Evolutionary conservation across 2,888 invertebrate genomes (phyloP).

Genomic region (Cataglyphis rosenhaueri): DNA sequence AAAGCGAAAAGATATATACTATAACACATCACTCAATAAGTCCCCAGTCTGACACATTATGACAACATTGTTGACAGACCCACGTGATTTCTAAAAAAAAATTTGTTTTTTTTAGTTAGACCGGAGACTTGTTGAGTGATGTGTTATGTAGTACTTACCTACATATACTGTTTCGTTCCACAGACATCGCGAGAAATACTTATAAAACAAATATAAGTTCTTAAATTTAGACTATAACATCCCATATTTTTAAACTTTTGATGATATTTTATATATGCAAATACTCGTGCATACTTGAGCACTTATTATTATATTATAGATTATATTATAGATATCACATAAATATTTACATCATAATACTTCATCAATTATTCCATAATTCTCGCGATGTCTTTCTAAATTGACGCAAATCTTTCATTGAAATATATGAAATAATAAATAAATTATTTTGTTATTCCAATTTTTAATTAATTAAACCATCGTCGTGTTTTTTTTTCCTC

Average conservation of each 20-base stretch:
- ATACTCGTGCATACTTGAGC: not conserved
- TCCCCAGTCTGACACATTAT: too few species aligned
- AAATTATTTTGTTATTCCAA: slow-evolving; percentile 70
- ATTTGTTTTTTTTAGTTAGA: too few species aligned
- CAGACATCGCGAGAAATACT: slow-evolving; percentile 25
- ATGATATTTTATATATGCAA: slow-evolving; percentile 42
- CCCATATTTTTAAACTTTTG: slow-evolving; percentile 2
- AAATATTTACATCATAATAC: slow-evolving; percentile 52
- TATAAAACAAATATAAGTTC: slow-evolving; percentile 6
- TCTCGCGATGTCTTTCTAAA: slow-evolving; percentile 45
- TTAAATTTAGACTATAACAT: slow-evolving; percentile 2
- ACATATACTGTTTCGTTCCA: slow-evolving; percentile 9
- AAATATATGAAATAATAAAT: slow-evolving; percentile 74
- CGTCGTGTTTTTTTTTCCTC: slow-evolving; percentile 69
- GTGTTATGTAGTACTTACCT: not conserved
- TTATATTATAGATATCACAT: not conserved
- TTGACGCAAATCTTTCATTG: slow-evolving; percentile 57
- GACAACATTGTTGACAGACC: too few species aligned
- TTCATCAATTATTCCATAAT: slow-evolving; percentile 41
- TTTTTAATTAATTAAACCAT: slow-evolving; percentile 73
- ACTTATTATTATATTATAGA: not conserved
- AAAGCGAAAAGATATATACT: too few species aligned
- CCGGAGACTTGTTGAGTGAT: too few species aligned
- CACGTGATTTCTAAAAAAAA: too few species aligned
- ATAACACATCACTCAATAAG: too few species aligned